Base-by-base conservation (phyloP, 1,140 invertebrate species). In the Yoshiicerus persimilis region DNA sequence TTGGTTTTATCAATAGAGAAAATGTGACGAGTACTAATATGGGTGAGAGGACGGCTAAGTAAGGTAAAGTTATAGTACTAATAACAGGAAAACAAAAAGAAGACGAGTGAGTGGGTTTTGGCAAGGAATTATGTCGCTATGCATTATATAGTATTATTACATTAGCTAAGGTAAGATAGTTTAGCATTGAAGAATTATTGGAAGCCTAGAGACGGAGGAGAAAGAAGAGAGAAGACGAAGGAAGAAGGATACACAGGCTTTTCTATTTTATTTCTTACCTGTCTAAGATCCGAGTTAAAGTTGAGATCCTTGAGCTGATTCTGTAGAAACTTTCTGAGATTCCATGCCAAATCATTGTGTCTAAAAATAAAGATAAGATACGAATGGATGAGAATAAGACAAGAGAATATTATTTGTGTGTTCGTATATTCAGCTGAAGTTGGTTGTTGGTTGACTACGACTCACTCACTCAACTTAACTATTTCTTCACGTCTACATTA, bases 281-380 rank as follows among this genome's bases (percentile, higher is more conserved):
- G 85, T 75, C 89, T 90, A 16, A 92, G 89, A 88, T 93, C 92
- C 32, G 91, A 87, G 27, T 91, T 89, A 39, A 93, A 89, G 87
- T 93, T 92, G 11, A 93, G 91, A 32, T 91, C 90, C 30, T 92
- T 91, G 25, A 93, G 91, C 41, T 92, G 92, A 90, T 94, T 94
- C 34, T 93, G 91, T 0, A 92, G 91, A 87, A 92, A 92, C n/a
- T 91, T 91, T 34, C 92, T 88, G 70, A 92, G 91, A 88, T 93
- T 92, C 92, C 92, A 93, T 0, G 93, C 91, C 27, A 94, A 90
- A 90, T 94, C 93, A 88, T 94, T 94, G 89, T 94, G 93, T 16
- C 93, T 94, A 80, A 64, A 64, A 91, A 91, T 30, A 88, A 84
- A 84, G 83, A 86, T 32, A 88, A 47, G 83, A 88, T 32, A 88